Conservation (phyloP, 2,113 vertebrate species). For the Genyomyrus donnyi region DNA sequence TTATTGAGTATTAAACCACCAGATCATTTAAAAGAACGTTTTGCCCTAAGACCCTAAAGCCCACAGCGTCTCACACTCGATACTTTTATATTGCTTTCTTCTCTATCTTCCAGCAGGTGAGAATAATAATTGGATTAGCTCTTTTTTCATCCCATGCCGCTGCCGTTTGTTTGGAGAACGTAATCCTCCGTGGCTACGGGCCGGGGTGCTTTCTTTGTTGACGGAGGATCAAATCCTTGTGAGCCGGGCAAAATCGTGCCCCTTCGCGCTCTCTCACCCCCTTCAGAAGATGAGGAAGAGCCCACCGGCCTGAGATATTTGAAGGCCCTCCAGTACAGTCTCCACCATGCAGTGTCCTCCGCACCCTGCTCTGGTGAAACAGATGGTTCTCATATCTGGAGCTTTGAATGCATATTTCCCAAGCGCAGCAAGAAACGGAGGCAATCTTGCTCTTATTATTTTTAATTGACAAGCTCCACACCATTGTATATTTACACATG, state of each 20-base stretch:
- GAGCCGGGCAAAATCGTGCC: constrained; percentile 27
- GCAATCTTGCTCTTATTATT: constrained; percentile 11
- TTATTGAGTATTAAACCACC: neutral
- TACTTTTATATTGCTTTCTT: neutral
- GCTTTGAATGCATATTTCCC: constrained; percentile 16
- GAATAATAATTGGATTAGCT: constrained; percentile 26
- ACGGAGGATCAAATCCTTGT: constrained; percentile 20
- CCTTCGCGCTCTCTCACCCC: neutral
- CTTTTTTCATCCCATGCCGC: neutral
- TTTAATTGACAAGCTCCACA: constrained; percentile 12
- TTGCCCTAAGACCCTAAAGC: neutral
- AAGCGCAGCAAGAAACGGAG: neutral
- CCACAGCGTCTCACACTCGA: neutral
- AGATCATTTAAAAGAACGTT: neutral
- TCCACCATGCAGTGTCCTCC: constrained; percentile 26
- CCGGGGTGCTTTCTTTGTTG: constrained; percentile 17
- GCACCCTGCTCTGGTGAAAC: constrained; percentile 23
- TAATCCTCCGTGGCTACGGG: neutral
- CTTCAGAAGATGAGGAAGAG: neutral
- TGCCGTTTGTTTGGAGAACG: constrained; percentile 12
- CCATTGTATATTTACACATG: constrained; percentile 11
- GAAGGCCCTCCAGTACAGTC: constrained; percentile 37
- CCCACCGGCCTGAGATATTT: constrained; percentile 15
- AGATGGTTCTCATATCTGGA: constrained; percentile 29
- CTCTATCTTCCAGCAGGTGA: constrained; percentile 20